phyloP scores from a whole-genome alignment of 2,888 invertebrate genomes.

The Schrankia costaestrigalis region DNA sequence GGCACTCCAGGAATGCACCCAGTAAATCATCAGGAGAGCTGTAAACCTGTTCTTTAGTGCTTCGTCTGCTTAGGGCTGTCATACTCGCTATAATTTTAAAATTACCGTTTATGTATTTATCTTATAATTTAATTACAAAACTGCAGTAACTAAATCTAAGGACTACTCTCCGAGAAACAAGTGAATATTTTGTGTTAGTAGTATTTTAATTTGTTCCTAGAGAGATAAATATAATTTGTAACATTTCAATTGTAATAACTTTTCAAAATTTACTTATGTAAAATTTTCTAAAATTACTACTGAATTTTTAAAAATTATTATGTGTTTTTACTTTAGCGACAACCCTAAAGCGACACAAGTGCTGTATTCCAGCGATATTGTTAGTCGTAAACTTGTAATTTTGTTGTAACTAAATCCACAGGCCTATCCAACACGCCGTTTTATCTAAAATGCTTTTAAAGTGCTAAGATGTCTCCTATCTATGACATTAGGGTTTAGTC shows the following conservation, averaged over 20 bases:
- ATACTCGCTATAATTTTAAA: neutral
- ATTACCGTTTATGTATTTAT: conserved; percentile 1
- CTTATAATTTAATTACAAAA: neutral
- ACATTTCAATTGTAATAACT: too few relatives aligned
- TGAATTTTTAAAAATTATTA: too few relatives aligned
- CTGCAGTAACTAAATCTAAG: too few relatives aligned
- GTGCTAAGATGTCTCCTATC: conserved; percentile 55
- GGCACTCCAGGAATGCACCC: conserved; percentile 65
- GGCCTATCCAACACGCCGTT: conserved; percentile 54
- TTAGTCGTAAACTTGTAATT: conserved; percentile 70
- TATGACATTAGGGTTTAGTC: conserved; percentile 36
- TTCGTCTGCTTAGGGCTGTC: conserved; percentile 36
- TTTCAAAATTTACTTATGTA: too few relatives aligned
- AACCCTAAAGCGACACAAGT: conserved; percentile 42
- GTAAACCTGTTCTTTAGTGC: conserved; percentile 69
- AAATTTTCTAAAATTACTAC: too few relatives aligned
- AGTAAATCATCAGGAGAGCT: conserved; percentile 69
- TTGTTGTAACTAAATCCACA: conserved; percentile 68
- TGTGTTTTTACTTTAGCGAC: too few relatives aligned
- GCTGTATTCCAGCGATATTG: conserved; percentile 55
- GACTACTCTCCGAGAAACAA: too few relatives aligned
- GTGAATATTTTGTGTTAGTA: too few relatives aligned
- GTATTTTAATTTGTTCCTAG: too few relatives aligned
- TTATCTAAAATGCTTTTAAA: conserved; percentile 73
- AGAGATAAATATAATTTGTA: too few relatives aligned